Base-by-base conservation (phyloP, 1,140 invertebrate genomes). In the Drosophila ficusphila region DNA sequence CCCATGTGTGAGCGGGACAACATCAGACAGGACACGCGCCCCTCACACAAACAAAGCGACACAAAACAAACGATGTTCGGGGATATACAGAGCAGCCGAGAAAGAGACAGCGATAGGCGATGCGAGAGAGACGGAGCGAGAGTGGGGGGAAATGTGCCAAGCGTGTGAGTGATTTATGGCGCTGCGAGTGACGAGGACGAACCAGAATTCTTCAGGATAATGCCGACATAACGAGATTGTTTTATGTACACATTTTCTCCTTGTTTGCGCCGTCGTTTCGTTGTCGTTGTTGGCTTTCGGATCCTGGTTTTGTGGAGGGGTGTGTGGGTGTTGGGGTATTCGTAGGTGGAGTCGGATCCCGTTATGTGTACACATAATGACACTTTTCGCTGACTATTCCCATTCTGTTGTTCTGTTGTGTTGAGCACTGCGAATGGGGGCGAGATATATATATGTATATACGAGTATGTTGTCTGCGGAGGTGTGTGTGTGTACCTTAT, bases 151-250 rank as follows among this genome's bases (percentile, higher is more conserved):
- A 85, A 62, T 71, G 76, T 85, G 86, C 60, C 86, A 86, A 82
- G 86, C 81, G 88, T 77, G 82, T 90, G 82, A 90, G 88, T 90
- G 88, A 90, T 90, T 90, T 90, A 90, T 90, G 76, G 88, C 78
- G 65, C 71, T 60, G 65, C 88, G 68, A 90, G 72, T 90, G 88
- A 90, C 88, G 88, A 90, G 88, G 72, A 90, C 88, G 88, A 90
- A 90, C 88, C 72, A 90, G 78, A 88, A 90, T 90, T 90, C 88
- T 90, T 90, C 86, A 90, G 88, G 82, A 90, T 86, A 90, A 90
- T 90, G 82, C 78, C 77, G 88, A 82, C 86, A 90, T 90, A 90
- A 90, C 81, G 88, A 90, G 88, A 90, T 90, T 90, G 86, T 90
- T 90, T 86, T 90, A 82, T 89, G 86, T 89, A 85, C 70, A 85